These are phyloP conservation scores for Notarius lentiginosus DNA, from an alignment of 2,113 vertebrate species.

Conservation along the genomic window DNA sequence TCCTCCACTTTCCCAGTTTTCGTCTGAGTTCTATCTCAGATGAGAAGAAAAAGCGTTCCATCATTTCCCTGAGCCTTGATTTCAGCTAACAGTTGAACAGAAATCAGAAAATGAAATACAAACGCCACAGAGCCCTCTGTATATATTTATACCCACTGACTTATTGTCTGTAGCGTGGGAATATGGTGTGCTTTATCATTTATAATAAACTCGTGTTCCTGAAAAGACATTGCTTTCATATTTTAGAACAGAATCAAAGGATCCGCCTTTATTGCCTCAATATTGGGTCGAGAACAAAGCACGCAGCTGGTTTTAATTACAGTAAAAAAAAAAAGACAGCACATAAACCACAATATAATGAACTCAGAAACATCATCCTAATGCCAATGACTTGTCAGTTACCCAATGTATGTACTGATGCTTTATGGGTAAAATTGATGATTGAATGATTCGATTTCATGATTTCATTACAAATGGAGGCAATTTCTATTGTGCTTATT, in stretches of 20 bases:
- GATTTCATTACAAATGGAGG: background rate
- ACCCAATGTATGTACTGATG: background rate
- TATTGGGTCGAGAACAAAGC: conserved; percentile 45
- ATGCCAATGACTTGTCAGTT: background rate
- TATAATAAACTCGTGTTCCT: background rate
- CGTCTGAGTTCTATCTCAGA: background rate
- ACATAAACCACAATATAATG: conserved; percentile 37
- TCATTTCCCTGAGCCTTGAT: background rate
- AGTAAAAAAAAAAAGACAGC: background rate
- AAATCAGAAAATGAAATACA: background rate
- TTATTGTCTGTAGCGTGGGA: background rate
- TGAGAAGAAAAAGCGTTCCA: background rate
- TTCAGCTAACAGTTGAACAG: background rate
- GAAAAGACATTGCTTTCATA: conserved; percentile 26
- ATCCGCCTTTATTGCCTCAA: conserved; percentile 21
- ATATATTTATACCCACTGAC: background rate
- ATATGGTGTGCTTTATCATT: background rate
- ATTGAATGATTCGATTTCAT: background rate
- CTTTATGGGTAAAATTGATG: background rate
- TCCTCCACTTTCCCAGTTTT: background rate
- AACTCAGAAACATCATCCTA: conserved; percentile 25
- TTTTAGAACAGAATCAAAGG: conserved; percentile 47
- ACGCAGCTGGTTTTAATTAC: conserved; percentile 44
- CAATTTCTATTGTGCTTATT: background rate
- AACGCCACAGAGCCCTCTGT: background rate